Conservation (phyloP, 2,888 invertebrate species). For the Chrysotoxum bicinctum region DNA sequence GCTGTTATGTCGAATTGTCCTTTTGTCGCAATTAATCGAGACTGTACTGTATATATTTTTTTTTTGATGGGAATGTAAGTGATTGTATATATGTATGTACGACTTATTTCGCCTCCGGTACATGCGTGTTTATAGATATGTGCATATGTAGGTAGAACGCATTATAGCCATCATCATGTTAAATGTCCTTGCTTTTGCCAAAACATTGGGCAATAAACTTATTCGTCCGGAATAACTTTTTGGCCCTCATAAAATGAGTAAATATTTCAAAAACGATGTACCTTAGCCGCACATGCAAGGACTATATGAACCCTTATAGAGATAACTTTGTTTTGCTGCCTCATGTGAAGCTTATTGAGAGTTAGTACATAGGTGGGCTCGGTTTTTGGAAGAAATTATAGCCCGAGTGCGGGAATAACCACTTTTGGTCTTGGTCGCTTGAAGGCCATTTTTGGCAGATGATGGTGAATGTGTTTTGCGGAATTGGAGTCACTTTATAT, state of each 20-base stretch:
- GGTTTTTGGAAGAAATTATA: background rate
- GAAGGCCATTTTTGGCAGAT: slow-evolving; percentile 34
- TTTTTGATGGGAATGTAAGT: slow-evolving; percentile 1
- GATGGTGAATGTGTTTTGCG: slow-evolving; percentile 27
- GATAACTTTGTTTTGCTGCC: slow-evolving; percentile 56
- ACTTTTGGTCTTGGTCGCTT: background rate
- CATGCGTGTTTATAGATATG: background rate
- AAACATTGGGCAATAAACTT: slow-evolving; percentile 65
- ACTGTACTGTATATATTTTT: slow-evolving; percentile 1
- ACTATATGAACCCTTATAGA: slow-evolving; percentile 1
- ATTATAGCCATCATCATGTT: slow-evolving; percentile 57
- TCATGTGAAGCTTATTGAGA: background rate
- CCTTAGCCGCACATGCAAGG: slow-evolving; percentile 20
- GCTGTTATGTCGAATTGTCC: background rate
- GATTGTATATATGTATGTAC: background rate
- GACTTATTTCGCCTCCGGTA: background rate
- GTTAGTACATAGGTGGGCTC: background rate
- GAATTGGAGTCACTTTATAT: slow-evolving; percentile 16
- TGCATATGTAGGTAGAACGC: slow-evolving; percentile 14
- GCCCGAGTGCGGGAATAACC: background rate
- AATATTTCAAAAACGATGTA: slow-evolving; percentile 64
- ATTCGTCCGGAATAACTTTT: slow-evolving; percentile 69
- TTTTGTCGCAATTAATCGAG: background rate
- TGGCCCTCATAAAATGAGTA: slow-evolving; percentile 65
- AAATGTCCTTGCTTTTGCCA: slow-evolving; percentile 61